Evolutionary conservation across 2,113 vertebrate species (phyloP), one percentile per base, ranked within the genome.

Genomic region (Ciconia stormi): DNA sequence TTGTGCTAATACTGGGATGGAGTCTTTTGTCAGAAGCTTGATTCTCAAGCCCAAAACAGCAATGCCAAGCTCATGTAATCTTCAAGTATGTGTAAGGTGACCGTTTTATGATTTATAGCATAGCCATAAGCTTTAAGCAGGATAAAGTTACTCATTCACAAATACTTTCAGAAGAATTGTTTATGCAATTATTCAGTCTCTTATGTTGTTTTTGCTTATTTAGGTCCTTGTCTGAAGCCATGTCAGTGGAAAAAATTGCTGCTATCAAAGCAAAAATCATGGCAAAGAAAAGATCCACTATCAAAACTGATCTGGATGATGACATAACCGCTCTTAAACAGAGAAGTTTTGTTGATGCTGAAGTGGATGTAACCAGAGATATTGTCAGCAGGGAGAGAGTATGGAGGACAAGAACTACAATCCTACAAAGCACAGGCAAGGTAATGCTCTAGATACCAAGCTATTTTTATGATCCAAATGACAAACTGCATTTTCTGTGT

Each of bases 201-300:
- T 87, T 5, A 52, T 95, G 40, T 91, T 62, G 22, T 52, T 97
- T 84, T 96, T 93, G n/a, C 56, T 89, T 26, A 32, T 97, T 91
- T 97, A 99, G 99, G 94, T 99, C 99, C 47, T 98, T 99, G 94
- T 99, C 99, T 36, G 99, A 99, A 97, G 99, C 99, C 96, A 99
- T 99, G 99, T 99, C 99, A 8, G 99, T 99, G 98, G 99, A 99
- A 97, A 99, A 99, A 98, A 99, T 99, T 63, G 99, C 99, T 69
- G 99, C 99, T 96, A 99, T 99, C 98, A 99, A 99, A 97, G 99
- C 99, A 94, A 99, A 99, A 97, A 99, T 99, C 90, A 99, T 99
- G 99, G 99, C 99, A 71, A 99, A 99, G 98, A 99, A 99, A 98
- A 99, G 99, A 92, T 99, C 99, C 44, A 99, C 99, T 89, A 99